phyloP scores from a whole-genome alignment of 2,113 vertebrate species.

The Atrichornis clamosus region DNA sequence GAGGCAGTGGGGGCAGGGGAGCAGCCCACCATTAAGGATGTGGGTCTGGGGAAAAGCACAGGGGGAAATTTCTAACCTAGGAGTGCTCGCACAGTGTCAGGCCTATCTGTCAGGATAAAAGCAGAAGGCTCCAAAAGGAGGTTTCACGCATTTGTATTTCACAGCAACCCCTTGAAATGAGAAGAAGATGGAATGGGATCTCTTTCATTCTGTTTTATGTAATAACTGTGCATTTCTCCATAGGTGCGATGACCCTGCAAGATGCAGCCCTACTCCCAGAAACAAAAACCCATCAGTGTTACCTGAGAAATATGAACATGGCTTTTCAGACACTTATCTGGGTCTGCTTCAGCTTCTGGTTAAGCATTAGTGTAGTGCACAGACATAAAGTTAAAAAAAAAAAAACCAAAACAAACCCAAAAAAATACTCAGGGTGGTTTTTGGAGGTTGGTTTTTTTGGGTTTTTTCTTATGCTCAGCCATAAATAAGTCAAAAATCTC shows the following conservation, averaged over 20 bases:
- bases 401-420: no score
- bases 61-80: neutral
- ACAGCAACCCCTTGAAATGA: neutral
- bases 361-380: accelerated
- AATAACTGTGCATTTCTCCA: neutral
- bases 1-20: neutral
- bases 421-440: neutral
- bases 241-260: neutral
- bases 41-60: neutral
- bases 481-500: neutral
- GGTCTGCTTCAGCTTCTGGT: neutral
- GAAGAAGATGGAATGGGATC: neutral
- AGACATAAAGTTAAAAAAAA: neutral
- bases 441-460: neutral
- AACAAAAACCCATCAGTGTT: neutral
- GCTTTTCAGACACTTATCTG: neutral
- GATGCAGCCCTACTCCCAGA: neutral
- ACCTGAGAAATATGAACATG: neutral
- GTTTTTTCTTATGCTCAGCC: neutral
- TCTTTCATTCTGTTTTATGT: neutral
- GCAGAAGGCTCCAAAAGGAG: neutral
- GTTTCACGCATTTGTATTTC: neutral
- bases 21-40: neutral
- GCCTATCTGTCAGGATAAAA: neutral
- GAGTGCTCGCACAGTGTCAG: neutral